A percentile compares a stretch with the other conserved stretches of the same genome.
phyloP scores from a whole-genome alignment of 2,113 vertebrate genomes.

The Mohoua ochrocephala region DNA sequence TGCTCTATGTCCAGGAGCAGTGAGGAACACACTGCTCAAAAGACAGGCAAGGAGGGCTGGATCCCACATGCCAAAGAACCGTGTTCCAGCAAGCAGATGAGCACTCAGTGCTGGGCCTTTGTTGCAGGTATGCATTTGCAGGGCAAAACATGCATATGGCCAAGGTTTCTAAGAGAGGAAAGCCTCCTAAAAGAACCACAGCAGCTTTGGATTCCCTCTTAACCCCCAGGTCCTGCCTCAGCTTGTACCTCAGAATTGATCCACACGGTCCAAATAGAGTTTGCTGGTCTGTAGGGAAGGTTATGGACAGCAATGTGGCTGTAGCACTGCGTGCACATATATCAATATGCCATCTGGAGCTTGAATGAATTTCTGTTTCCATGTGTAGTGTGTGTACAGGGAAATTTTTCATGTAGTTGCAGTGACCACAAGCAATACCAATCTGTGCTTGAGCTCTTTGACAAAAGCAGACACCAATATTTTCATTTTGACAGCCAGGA shows the following conservation, averaged over 20 bases:
- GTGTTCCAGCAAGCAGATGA: fast-evolving
- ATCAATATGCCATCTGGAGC: not conserved
- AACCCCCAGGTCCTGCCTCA: not conserved
- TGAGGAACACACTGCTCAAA: not conserved
- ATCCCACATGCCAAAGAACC: not conserved
- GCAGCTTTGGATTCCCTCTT: not conserved
- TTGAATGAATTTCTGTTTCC: not conserved
- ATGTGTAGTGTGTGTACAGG: not conserved
- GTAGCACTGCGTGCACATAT: not conserved
- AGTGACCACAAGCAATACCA: slow-evolving; percentile 14
- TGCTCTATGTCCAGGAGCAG: not conserved
- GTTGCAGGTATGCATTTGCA: not conserved
- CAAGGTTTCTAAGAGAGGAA: not conserved
- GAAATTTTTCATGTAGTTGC: not conserved
- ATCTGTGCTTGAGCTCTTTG: not conserved
- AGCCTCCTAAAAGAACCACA: not conserved
- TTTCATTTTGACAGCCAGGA: not conserved
- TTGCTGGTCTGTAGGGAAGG: not conserved
- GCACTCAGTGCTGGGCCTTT: not conserved
- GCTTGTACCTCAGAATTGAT: not conserved
- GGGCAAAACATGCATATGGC: not conserved
- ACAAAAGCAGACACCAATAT: not conserved
- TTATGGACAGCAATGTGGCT: not conserved
- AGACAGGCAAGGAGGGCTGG: not conserved
- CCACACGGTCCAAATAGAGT: not conserved